Base-by-base conservation (phyloP, 2,888 invertebrate genomes). In the Strigamia transsilvanica region DNA sequence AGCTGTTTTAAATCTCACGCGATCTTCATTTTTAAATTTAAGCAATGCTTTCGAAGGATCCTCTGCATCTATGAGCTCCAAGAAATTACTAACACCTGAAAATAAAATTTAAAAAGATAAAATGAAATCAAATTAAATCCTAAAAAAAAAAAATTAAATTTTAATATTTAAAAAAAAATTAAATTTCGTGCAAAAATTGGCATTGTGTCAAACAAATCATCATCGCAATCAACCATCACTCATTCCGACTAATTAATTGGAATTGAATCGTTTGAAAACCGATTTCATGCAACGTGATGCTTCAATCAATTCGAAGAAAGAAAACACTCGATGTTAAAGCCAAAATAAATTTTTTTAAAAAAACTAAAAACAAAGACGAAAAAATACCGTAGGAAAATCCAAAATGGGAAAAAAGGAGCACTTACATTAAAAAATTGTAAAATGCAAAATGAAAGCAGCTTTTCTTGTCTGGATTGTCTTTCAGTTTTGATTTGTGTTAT, bases 21-120 rank as follows among this genome's bases (percentile, higher is more conserved):
- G 94, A 89, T 95, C 95, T 83, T 93, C 92, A 79, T 93, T 92
- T 85, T 95, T 94, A 86, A 95, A 89, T 90, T 95, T 94, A 42
- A 94, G 94, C 85, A 94, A 89, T 83, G 85, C 82, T 82, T 94
- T 94, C 34, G 32, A 38, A 13, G 18, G 9, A 38, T 38, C 3
- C 4, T 81, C 81, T 7, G 66, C 2, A 38, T 34, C 61, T 34
- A 66, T 42, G 9, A 61, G 15, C 23, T 81, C 32, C 56, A 81
- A n/a, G 18, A 81, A 34, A 42, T 66, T 81, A 18, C 61, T 61
- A 66, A 81, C 66, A 34, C 81, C 81, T 81, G 32, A 13, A 38
- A 38, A 38, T 38, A 38, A 41, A 41, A 42, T n/a, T 2, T 27
- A 27, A 41, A 41, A 38, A 38, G 4, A 78, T 6, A 23, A n/a